Evolutionary conservation across 2,113 vertebrate genomes (phyloP).

Genomic region (Drymodes brunneopygia): DNA sequence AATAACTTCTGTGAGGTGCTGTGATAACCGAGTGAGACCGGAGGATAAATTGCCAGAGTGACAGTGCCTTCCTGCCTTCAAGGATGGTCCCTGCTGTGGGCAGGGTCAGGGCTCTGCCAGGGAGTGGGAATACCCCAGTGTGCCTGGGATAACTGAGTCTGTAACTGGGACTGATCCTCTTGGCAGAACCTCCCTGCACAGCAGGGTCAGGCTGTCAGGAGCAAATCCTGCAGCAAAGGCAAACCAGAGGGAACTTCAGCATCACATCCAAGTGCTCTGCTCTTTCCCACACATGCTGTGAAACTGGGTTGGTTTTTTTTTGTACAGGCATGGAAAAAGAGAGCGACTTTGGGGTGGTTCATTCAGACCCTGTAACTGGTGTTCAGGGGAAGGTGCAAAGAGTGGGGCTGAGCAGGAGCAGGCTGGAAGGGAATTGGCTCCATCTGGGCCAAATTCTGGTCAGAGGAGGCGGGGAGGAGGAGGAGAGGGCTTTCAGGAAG

Average conservation of each 20-base stretch:
- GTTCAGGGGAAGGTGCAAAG: neutral
- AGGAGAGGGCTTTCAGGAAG: neutral
- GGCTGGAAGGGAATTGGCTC: neutral
- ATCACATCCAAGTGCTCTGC: neutral
- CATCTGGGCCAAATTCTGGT: neutral
- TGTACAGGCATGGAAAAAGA: neutral
- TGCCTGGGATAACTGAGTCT: fast-evolving
- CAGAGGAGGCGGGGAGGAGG: neutral
- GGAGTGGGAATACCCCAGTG: neutral
- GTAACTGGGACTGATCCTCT: neutral
- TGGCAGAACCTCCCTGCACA: neutral
- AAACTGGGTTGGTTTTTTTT: neutral
- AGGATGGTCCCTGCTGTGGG: neutral
- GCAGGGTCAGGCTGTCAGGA: neutral
- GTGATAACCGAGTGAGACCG: neutral
- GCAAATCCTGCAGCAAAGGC: neutral
- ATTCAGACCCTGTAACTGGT: neutral
- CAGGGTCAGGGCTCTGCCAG: neutral
- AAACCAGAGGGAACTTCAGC: neutral
- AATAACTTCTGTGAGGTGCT: constrained; percentile 12
- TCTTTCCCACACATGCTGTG: neutral
- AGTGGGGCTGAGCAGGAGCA: neutral
- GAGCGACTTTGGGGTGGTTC: neutral
- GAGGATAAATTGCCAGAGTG: neutral
- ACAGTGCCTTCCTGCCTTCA: neutral